Evolutionary conservation across 2,888 invertebrate species (phyloP), one percentile per base, ranked within the genome.

Genomic region (Leptothorax acervorum): DNA sequence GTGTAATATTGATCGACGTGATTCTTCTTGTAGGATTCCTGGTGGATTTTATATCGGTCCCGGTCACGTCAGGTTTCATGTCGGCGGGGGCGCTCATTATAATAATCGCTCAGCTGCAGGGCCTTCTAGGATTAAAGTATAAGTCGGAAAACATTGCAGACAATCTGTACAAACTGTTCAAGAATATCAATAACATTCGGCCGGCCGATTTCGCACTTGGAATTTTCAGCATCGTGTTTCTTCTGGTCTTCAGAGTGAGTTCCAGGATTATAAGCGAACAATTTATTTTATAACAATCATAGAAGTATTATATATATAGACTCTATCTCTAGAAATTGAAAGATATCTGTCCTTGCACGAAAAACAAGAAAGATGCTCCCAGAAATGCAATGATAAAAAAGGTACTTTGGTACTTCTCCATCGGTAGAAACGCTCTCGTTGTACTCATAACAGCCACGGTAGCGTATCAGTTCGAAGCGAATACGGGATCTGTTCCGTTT

Each of bases 11-110:
- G 12, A 68, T 78, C n/a, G 5, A 15, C 0, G 15, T 15, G 12
- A 68, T 48, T 48, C 12, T 79, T 31, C 51, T 4, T 68, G 15
- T 95, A 98, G 98, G 98, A 89, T 98, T 98, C 65, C 95, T 98
- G 71, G 97, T 98, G 87, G 98, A 98, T 94, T 98, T 98, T 92
- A 98, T 99, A 93, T 98, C 98, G 1, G 96, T 98, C 86, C 98
- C 98, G 0, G 98, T 98, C 12, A 98, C 98, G 0, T 97, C 98
- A 8, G 98, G 98, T 0, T 99, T 98, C 93, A 98, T 98, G 1
- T 98, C 98, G 15, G 98, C 98, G 0, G 98, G 98, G 0, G 98
- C 98, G 42, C 97, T 98, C 51, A 98, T 98, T 85, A 98, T 98
- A 86, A 98, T 97, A 12, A 97, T 97, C 9, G 98, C 98, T 0